Evolutionary conservation across 1,140 invertebrate genomes (phyloP).

Genomic region (Nephotettix cincticeps): DNA sequence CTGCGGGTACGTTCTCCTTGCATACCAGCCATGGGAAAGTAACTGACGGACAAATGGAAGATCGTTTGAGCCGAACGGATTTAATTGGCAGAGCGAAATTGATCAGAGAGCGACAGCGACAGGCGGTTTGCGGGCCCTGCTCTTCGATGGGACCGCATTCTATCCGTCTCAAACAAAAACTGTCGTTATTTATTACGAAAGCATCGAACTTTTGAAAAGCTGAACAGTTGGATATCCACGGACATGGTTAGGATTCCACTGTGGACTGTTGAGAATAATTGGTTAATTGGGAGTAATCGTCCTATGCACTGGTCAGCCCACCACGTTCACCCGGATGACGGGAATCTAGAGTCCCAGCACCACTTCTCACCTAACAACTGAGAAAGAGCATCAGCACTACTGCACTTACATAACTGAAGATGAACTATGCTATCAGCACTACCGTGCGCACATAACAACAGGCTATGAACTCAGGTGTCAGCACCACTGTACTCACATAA

Average conservation of each 20-base stretch:
- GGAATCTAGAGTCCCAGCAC: no score
- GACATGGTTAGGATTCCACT: conserved; percentile 3
- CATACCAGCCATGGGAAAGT: conserved; percentile 17
- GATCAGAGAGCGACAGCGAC: conserved; percentile 19
- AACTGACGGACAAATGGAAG: conserved; percentile 12
- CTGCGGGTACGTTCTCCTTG: no score
- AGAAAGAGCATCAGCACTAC: no score
- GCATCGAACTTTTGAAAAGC: conserved; percentile 23
- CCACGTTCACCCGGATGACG: no score
- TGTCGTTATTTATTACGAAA: conserved; percentile 22
- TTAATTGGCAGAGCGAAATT: conserved; percentile 22
- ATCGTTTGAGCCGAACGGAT: conserved; percentile 16
- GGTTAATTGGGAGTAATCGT: conserved; percentile 20
- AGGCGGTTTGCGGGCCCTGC: conserved; percentile 11
- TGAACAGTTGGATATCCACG: conserved; percentile 9
- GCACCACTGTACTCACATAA: no score
- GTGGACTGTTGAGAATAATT: conserved; percentile 11
- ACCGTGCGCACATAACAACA: no score
- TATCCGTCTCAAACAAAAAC: conserved; percentile 11
- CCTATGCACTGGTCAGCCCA: background rate
- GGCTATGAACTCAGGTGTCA: no score
- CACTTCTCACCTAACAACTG: no score
- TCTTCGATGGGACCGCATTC: conserved; percentile 18
- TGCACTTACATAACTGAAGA: no score
- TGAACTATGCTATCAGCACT: no score